Evolutionary conservation across 2,888 invertebrate genomes (phyloP).

Genomic region (Drosophila algonquin): DNA sequence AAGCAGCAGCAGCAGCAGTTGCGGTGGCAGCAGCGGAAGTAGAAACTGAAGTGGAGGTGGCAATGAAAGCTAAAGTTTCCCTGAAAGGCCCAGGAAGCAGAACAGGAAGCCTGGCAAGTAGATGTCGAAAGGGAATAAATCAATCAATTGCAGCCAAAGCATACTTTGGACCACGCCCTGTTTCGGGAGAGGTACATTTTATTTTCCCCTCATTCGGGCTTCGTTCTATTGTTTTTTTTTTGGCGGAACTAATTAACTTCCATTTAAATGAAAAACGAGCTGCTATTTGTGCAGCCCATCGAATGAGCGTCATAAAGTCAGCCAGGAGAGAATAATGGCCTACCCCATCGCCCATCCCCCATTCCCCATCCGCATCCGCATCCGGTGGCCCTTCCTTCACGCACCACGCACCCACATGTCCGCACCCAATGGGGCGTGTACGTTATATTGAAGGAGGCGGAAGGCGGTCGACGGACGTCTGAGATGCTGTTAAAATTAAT

Average conservation of each 20-base stretch:
- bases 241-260: conserved; percentile 77
- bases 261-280: conserved; percentile 79
- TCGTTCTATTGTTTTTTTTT: conserved; percentile 44
- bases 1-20: conserved; percentile 6
- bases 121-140: conserved; percentile 42
- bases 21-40: neutral
- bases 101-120: neutral
- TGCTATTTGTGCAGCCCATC: conserved; percentile 65
- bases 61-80: conserved; percentile 20
- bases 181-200: conserved; percentile 30
- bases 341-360: neutral
- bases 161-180: conserved; percentile 40
- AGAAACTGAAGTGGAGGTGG: conserved; percentile 26
- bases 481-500: conserved; percentile 80
- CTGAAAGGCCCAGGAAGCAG: neutral
- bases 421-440: conserved; percentile 72
- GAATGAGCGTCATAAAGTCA: conserved; percentile 70
- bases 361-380: neutral
- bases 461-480: conserved; percentile 11
- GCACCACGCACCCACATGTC: conserved; percentile 26
- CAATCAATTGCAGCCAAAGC: conserved; percentile 47
- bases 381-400: conserved; percentile 1
- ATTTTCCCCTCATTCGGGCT: conserved; percentile 44
- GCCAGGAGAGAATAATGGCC: conserved; percentile 56
- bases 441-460: conserved; percentile 62